Conservation (phyloP, 1,140 invertebrate genomes). For the Philopotamus ludificatus region DNA sequence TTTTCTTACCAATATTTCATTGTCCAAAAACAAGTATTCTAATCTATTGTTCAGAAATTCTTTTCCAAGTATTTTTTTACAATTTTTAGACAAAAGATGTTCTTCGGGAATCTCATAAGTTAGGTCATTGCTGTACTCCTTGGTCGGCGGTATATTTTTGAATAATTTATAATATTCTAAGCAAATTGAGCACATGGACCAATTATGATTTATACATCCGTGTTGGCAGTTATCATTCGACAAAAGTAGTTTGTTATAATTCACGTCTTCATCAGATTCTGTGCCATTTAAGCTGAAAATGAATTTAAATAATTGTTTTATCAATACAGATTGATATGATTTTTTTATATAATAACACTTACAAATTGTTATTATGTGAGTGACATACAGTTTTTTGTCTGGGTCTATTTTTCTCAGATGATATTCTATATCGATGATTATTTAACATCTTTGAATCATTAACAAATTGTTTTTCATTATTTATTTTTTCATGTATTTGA, state of each 20-base stretch:
- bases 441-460: too few species aligned
- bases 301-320: too few species aligned
- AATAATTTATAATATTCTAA: constrained; percentile 14
- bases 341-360: neutral
- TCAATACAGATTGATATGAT: too few species aligned
- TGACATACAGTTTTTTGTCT: constrained; percentile 45
- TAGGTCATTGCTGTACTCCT: neutral
- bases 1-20: neutral
- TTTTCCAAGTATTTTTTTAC: too few species aligned
- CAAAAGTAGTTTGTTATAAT: too few species aligned
- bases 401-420: constrained; percentile 42
- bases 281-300: too few species aligned
- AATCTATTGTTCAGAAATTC: neutral
- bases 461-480: constrained; percentile 1
- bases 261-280: too few species aligned
- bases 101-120: constrained; percentile 9
- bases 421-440: constrained; percentile 43
- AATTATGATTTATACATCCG: neutral
- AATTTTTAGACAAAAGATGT: neutral
- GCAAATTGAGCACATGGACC: neutral
- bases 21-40: neutral
- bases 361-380: constrained; percentile 43
- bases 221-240: too few species aligned
- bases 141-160: neutral
- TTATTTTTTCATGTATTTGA: constrained; percentile 49